phyloP scores from a whole-genome alignment of 2,888 invertebrate species.

The Eupithecia subumbrata region DNA sequence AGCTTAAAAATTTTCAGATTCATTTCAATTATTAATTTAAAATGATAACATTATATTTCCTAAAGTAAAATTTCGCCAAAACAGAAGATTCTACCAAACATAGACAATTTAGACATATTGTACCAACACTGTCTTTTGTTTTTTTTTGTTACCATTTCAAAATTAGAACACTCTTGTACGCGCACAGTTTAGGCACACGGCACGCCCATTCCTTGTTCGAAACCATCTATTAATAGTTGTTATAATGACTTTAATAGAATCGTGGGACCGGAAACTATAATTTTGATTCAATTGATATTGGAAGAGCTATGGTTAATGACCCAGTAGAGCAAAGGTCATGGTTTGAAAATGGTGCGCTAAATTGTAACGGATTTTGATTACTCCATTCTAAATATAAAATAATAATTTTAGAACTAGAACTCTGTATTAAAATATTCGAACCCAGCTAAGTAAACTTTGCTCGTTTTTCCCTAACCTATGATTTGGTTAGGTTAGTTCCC shows the following conservation, averaged over 20 bases:
- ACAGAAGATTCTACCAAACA: background rate
- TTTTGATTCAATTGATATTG: slow-evolving; percentile 45
- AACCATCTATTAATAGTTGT: slow-evolving; percentile 45
- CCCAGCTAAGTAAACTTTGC: too few relatives aligned
- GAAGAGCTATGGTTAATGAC: slow-evolving; percentile 48
- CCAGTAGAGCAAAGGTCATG: slow-evolving; percentile 42
- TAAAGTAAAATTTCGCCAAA: background rate
- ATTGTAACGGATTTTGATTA: slow-evolving; percentile 37
- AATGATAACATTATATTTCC: background rate
- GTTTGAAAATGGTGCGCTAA: slow-evolving; percentile 39
- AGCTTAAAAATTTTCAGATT: background rate
- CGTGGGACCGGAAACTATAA: slow-evolving; percentile 55
- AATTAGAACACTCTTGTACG: slow-evolving; percentile 54
- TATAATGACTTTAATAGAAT: slow-evolving; percentile 45
- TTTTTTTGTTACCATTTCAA: slow-evolving; percentile 37
- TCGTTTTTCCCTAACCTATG: too few relatives aligned
- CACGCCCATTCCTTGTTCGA: slow-evolving; percentile 53
- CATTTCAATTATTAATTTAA: background rate
- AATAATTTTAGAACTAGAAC: background rate
- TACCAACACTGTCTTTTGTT: background rate
- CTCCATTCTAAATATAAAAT: background rate
- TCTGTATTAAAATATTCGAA: background rate
- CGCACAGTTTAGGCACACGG: slow-evolving; percentile 45
- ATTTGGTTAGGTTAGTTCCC: too few relatives aligned
- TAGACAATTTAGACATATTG: too few relatives aligned